phyloP scores from a whole-genome alignment of 2,113 vertebrate species.

The Casuarius casuarius region DNA sequence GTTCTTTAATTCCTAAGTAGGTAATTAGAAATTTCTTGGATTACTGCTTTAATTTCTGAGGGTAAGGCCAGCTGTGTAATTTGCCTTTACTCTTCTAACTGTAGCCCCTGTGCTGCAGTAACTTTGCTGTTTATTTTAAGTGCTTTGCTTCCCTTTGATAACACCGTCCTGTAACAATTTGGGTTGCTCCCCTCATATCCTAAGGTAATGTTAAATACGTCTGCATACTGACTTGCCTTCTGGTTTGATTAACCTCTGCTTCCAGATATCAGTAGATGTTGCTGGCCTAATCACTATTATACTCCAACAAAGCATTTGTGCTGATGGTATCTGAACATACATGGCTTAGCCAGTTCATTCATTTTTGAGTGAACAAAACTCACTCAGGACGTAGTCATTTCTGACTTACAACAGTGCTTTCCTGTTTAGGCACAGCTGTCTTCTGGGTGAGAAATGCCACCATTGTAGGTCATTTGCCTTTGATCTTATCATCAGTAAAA shows the following conservation, averaged over 20 bases:
- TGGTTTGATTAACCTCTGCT: conserved; percentile 7
- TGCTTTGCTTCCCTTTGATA: background rate
- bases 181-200: background rate
- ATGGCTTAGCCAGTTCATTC: background rate
- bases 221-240: background rate
- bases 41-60: background rate
- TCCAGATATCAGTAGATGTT: background rate
- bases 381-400: background rate
- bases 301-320: background rate
- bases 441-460: background rate
- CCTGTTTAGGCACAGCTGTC: background rate
- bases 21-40: background rate
- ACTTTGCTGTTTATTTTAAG: background rate
- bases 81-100: background rate
- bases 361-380: background rate
- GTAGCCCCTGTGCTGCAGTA: background rate
- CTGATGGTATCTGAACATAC: background rate
- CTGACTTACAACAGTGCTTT: background rate
- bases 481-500: background rate
- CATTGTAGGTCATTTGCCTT: background rate
- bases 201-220: background rate
- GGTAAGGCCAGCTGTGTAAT: background rate
- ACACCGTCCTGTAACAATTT: background rate
- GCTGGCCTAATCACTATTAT: background rate
- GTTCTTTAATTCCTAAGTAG: background rate